These are phyloP conservation scores for Eudasyphora cyanicolor DNA, from an alignment of 2,888 invertebrate genomes.

Conservation along the genomic window DNA sequence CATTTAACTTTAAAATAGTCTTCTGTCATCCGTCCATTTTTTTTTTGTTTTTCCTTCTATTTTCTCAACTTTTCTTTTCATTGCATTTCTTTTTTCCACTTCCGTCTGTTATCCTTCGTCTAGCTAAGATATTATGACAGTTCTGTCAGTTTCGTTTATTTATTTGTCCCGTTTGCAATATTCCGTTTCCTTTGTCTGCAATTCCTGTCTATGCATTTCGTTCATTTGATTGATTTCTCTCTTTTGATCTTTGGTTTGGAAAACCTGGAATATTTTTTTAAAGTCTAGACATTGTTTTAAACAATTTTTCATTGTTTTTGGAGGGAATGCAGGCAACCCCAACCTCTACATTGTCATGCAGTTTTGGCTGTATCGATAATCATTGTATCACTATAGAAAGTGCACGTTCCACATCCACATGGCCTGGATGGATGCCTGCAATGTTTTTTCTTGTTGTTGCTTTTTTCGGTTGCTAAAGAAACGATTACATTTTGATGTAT, in stretches of 20 bases:
- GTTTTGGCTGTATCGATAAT: neutral
- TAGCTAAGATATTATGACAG: neutral
- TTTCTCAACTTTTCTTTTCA: neutral
- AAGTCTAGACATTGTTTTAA: slow-evolving; percentile 31
- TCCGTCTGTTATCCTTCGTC: neutral
- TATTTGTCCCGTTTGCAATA: too few species aligned
- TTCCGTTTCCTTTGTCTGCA: neutral
- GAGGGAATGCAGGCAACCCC: too few species aligned
- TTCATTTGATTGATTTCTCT: slow-evolving; percentile 17
- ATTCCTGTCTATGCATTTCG: neutral
- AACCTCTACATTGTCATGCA: neutral
- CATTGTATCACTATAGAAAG: neutral
- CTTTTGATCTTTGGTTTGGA: slow-evolving; percentile 26
- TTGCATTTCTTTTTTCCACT: neutral
- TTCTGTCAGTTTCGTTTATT: neutral
- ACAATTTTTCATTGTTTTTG: neutral
- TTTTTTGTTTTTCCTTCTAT: neutral
- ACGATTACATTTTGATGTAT: slow-evolving; percentile 66
- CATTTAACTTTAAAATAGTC: too few species aligned
- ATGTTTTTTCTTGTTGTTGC: neutral
- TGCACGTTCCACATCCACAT: neutral
- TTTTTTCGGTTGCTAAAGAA: slow-evolving; percentile 22
- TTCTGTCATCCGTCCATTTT: too few species aligned
- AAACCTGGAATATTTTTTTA: slow-evolving; percentile 8
- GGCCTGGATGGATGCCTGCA: neutral